These are phyloP conservation scores for Zoanthus gigantus DNA, from an alignment of 92 coral and sea anemone species.

Conservation along the genomic window DNA sequence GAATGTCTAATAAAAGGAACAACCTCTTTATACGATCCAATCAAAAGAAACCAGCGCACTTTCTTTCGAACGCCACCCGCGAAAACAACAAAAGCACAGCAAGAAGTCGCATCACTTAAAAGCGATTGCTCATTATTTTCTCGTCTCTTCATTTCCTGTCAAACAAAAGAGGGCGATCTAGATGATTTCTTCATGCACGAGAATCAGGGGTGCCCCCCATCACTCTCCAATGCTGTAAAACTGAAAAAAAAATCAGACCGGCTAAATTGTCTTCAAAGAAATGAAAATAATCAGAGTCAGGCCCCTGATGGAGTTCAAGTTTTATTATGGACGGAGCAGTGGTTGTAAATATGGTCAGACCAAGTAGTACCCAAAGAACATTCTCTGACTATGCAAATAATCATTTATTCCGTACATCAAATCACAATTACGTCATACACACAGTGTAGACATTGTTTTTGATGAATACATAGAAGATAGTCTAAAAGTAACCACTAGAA, in stretches of 20 bases:
- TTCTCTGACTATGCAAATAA: conserved; percentile 55
- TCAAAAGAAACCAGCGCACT: conserved; percentile 34
- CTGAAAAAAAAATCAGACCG: conserved; percentile 32
- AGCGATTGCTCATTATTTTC: conserved; percentile 52
- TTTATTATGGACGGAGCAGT: conserved; percentile 32
- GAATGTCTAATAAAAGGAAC: conserved; percentile 32
- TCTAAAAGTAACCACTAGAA: conserved; percentile 67
- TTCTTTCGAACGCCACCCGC: conserved; percentile 47
- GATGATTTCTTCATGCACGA: too few relatives aligned
- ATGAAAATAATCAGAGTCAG: conserved; percentile 1
- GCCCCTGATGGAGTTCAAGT: conserved; percentile 46
- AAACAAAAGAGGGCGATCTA: conserved; percentile 32
- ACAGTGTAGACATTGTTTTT: conserved; percentile 76
- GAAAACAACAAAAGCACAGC: conserved; percentile 47
- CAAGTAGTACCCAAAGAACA: conserved; percentile 1
- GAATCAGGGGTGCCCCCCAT: conserved; percentile 21
- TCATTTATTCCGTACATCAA: conserved; percentile 68
- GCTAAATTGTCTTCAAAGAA: conserved; percentile 36
- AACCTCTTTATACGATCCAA: conserved; percentile 32
- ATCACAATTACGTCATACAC: conserved; percentile 60
- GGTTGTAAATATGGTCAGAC: conserved; percentile 31
- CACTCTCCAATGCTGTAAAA: conserved; percentile 50
- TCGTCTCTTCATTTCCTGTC: conserved; percentile 46
- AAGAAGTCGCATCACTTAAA: conserved; percentile 55
- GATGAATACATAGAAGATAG: conserved; percentile 64